These are phyloP conservation scores for Acanthopagrus latus DNA, from an alignment of 2,797 vertebrate species.

Conservation along the genomic window DNA sequence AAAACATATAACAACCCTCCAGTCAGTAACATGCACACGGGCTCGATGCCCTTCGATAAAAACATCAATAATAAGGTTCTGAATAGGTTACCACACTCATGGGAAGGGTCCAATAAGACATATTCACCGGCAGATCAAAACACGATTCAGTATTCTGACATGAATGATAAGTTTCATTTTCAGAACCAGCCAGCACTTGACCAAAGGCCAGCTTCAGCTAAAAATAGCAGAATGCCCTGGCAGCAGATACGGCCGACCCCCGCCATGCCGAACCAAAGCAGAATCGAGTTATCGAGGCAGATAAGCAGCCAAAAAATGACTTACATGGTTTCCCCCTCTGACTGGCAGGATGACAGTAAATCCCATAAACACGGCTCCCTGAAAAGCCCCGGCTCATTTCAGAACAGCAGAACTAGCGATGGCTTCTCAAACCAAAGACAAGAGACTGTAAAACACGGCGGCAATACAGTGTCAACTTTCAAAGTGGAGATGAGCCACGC, in stretches of 20 bases:
- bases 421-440: slow-evolving; percentile 83
- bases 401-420: slow-evolving; percentile 83
- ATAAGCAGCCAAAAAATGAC: slow-evolving; percentile 88
- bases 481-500: slow-evolving; percentile 85
- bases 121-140: slow-evolving; percentile 87
- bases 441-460: slow-evolving; percentile 82
- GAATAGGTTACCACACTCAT: slow-evolving; percentile 87
- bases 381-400: slow-evolving; percentile 80
- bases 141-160: slow-evolving; percentile 84
- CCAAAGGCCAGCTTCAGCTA: slow-evolving; percentile 87
- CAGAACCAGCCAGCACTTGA: slow-evolving; percentile 88
- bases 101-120: slow-evolving; percentile 89
- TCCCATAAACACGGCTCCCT: slow-evolving; percentile 81
- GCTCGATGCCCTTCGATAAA: slow-evolving; percentile 88
- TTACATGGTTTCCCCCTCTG: slow-evolving; percentile 85
- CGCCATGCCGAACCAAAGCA: slow-evolving; percentile 83
- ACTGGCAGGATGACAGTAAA: slow-evolving; percentile 90
- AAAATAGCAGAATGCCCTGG: slow-evolving; percentile 89
- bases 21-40: slow-evolving; percentile 76
- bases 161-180: slow-evolving; percentile 87
- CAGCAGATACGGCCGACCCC: slow-evolving; percentile 87
- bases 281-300: slow-evolving; percentile 88
- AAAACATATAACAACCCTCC: slow-evolving; percentile 87
- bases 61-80: slow-evolving; percentile 80
- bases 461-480: slow-evolving; percentile 78